phyloP scores from a whole-genome alignment of 1,140 invertebrate species.

The Neuroterus valhalla region DNA sequence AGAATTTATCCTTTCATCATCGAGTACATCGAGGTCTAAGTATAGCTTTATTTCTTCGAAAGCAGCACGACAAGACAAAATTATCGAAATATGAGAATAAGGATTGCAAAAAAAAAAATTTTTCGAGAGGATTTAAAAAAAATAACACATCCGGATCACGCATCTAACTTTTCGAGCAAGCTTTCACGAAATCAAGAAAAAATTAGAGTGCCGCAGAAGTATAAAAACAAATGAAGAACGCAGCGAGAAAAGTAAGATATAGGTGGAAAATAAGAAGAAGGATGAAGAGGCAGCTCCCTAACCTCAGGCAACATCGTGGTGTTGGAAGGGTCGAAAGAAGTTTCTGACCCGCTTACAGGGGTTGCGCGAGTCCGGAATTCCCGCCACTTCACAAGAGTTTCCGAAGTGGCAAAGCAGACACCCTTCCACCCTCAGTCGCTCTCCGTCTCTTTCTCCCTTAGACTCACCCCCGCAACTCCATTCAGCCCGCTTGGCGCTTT shows the following conservation, averaged over 20 bases:
- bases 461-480: conserved; percentile 46
- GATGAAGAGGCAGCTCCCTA: conserved; percentile 58
- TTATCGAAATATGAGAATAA: not conserved
- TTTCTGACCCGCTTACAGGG: conserved; percentile 74
- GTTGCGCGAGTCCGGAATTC: conserved; percentile 66
- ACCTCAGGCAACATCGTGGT: conserved; percentile 64
- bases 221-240: conserved; percentile 4
- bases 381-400: conserved; percentile 71
- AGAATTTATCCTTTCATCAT: conserved; percentile 43
- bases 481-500: conserved; percentile 47
- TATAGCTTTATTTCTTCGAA: conserved; percentile 3
- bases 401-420: conserved; percentile 68
- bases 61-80: not conserved
- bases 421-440: conserved; percentile 38
- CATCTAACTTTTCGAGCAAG: not conserved
- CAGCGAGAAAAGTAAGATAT: conserved; percentile 37
- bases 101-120: not conserved
- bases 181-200: not conserved
- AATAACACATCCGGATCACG: not conserved
- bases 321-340: conserved; percentile 69
- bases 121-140: not conserved
- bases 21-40: conserved; percentile 7
- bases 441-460: conserved; percentile 39
- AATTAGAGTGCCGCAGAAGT: not conserved
- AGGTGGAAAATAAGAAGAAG: conserved; percentile 53